phyloP scores from a whole-genome alignment of 2,113 vertebrate species.

The Pontoporia blainvillei region DNA sequence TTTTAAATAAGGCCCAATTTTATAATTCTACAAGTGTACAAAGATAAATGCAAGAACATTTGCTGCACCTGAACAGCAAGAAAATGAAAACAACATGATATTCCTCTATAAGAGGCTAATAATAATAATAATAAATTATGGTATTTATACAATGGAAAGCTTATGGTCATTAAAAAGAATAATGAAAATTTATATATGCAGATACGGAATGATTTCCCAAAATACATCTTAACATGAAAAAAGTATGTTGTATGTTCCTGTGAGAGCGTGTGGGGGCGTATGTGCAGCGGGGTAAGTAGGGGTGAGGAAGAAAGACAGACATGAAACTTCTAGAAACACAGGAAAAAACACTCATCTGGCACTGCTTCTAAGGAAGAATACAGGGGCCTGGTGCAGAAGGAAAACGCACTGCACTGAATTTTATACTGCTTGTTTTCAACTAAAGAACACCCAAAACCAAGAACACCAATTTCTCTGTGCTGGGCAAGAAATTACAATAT shows the following conservation, averaged over 20 bases:
- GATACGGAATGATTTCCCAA: neutral
- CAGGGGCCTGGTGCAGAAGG: neutral
- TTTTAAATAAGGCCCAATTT: neutral
- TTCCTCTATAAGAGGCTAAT: neutral
- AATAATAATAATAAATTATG: neutral
- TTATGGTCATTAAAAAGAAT: neutral
- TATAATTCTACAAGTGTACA: neutral
- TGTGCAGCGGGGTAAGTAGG: neutral
- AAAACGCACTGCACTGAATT: neutral
- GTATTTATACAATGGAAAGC: neutral
- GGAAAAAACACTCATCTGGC: neutral
- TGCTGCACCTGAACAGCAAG: neutral
- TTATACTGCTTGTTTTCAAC: neutral
- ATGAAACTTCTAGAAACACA: neutral
- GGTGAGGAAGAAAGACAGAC: neutral
- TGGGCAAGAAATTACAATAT: neutral
- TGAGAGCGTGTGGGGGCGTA: neutral
- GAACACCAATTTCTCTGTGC: neutral
- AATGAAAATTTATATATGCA: neutral
- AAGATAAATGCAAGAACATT: conserved; percentile 10
- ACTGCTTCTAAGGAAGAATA: neutral
- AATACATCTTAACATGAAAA: conserved; percentile 5
- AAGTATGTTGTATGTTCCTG: neutral
- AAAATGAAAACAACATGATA: neutral
- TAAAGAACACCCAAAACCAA: neutral